Evolutionary conservation across 1,140 invertebrate genomes (phyloP).

Genomic region (Heliothis subflexa): DNA sequence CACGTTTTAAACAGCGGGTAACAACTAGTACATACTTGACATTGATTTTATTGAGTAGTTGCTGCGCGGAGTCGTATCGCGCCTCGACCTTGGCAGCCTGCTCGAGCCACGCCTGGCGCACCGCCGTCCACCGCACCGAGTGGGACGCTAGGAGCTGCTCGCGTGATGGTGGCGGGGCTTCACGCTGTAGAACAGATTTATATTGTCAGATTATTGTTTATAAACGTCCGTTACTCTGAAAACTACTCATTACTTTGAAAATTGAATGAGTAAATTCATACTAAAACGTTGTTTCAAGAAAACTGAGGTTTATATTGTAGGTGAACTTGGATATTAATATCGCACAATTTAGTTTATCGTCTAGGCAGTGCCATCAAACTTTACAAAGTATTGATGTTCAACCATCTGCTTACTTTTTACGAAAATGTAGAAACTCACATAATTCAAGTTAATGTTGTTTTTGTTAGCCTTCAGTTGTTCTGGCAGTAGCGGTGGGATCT

Average conservation of each 20-base stretch:
- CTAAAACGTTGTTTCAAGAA: too few relatives aligned
- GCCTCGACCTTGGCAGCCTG: conserved; percentile 88
- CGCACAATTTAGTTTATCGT: too few relatives aligned
- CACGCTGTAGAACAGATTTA: conserved; percentile 77
- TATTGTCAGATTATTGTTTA: conserved; percentile 21
- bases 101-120: conserved; percentile 89
- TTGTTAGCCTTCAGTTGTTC: conserved; percentile 73
- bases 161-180: conserved; percentile 79
- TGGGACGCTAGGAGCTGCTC: conserved; percentile 87
- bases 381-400: too few relatives aligned
- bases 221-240: too few relatives aligned
- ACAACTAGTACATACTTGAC: conserved; percentile 85
- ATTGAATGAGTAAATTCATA: too few relatives aligned
- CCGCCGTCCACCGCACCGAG: conserved; percentile 87
- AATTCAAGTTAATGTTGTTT: conserved; percentile 80
- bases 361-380: too few relatives aligned
- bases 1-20: too few relatives aligned
- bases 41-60: conserved; percentile 89
- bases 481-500: conserved; percentile 75
- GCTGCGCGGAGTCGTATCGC: conserved; percentile 87
- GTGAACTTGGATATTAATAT: too few relatives aligned
- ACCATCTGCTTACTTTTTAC: too few relatives aligned
- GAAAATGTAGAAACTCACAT: conserved; percentile 62
- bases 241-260: too few relatives aligned
- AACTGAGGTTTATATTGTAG: too few relatives aligned